Conservation (phyloP, 2,797 vertebrate genomes). For the Gambelia wislizenii region DNA sequence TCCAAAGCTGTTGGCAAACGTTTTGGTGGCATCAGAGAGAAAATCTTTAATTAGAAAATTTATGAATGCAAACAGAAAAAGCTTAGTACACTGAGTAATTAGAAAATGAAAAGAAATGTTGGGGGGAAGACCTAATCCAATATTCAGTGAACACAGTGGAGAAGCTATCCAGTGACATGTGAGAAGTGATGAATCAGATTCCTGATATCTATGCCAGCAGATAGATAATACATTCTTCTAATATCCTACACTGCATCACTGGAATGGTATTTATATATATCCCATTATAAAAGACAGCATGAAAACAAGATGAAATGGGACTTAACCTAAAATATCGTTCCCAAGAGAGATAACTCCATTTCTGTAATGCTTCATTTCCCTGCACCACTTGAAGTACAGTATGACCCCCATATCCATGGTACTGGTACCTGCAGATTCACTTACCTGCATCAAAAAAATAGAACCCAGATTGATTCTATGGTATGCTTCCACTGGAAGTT, state of each 20-base stretch:
- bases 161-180: constrained; percentile 13
- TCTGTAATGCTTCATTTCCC: not conserved
- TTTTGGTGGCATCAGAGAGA: not conserved
- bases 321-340: constrained; percentile 11
- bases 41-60: constrained; percentile 16
- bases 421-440: too few species aligned
- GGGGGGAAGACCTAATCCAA: constrained; percentile 4
- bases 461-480: too few species aligned
- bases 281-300: constrained; percentile 9
- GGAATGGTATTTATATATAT: constrained; percentile 4
- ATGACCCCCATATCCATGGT: too few species aligned
- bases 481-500: too few species aligned
- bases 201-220: not conserved
- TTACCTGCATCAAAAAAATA: too few species aligned
- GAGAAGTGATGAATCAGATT: not conserved
- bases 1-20: not conserved
- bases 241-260: not conserved
- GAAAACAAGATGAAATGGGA: constrained; percentile 14
- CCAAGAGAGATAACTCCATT: constrained; percentile 15
- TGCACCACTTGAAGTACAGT: too few species aligned
- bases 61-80: not conserved
- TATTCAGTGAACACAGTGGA: not conserved
- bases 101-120: not conserved
- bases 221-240: not conserved
- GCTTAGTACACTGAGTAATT: constrained; percentile 19